These are phyloP conservation scores for Kuschelorhynchus macadamiae DNA, from an alignment of 2,888 invertebrate species.

Conservation along the genomic window DNA sequence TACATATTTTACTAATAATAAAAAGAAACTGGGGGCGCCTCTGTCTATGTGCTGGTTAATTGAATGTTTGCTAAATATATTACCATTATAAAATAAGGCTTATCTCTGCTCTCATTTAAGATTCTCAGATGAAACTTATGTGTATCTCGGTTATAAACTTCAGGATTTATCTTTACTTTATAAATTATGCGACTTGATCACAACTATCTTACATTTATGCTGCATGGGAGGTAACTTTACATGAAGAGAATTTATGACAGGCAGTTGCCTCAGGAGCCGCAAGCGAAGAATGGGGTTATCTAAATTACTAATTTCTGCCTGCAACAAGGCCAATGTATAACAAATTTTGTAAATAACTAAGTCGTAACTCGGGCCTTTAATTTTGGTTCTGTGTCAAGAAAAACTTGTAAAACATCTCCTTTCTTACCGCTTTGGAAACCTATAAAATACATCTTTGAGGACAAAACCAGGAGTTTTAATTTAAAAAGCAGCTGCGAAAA, in stretches of 20 bases:
- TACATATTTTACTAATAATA: too few relatives aligned
- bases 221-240: conserved; percentile 33
- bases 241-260: conserved; percentile 24
- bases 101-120: conserved; percentile 33
- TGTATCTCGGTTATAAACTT: conserved; percentile 5
- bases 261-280: too few relatives aligned
- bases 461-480: too few relatives aligned
- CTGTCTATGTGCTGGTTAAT: conserved; percentile 2
- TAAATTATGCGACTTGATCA: conserved; percentile 35
- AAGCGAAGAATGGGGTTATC: too few relatives aligned
- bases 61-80: conserved; percentile 22
- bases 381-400: too few relatives aligned
- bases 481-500: too few relatives aligned
- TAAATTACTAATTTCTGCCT: too few relatives aligned
- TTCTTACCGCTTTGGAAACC: too few relatives aligned
- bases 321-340: too few relatives aligned
- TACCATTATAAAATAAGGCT: conserved; percentile 28
- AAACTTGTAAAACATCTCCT: too few relatives aligned
- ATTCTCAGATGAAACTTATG: conserved; percentile 19
- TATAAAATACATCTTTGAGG: too few relatives aligned
- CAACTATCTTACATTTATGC: conserved; percentile 23
- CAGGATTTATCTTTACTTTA: conserved; percentile 24
- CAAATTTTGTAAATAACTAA: background rate
- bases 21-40: conserved; percentile 12
- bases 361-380: background rate